Conservation (phyloP, 2,113 vertebrate species). For the Bolborhynchus lineola region DNA sequence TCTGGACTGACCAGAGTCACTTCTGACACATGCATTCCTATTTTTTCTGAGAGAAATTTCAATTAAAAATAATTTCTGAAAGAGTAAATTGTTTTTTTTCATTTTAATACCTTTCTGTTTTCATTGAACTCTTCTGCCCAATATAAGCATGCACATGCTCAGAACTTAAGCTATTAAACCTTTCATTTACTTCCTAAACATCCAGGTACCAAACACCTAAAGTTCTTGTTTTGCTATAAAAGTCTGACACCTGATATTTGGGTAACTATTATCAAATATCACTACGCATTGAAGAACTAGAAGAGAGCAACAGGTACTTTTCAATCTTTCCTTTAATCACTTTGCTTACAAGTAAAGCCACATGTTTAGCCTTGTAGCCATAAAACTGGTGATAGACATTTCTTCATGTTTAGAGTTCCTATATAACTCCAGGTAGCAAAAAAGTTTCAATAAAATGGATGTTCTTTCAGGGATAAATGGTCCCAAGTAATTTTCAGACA, state of each 20-base stretch:
- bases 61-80: background rate
- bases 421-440: background rate
- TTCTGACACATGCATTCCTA: background rate
- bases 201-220: background rate
- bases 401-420: background rate
- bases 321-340: background rate
- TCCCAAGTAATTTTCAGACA: background rate
- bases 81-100: background rate
- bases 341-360: background rate
- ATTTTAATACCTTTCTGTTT: background rate
- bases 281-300: background rate
- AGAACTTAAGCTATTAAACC: background rate
- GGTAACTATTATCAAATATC: background rate
- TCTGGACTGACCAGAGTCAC: background rate
- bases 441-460: background rate
- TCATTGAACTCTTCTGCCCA: background rate
- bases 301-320: background rate
- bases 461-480: background rate
- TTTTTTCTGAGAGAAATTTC: background rate
- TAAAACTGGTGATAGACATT: background rate
- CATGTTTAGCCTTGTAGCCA: background rate
- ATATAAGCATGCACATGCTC: background rate
- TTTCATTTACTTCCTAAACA: background rate
- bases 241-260: background rate
- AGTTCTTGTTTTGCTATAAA: background rate